phyloP scores from a whole-genome alignment of 1,140 invertebrate species.

The Nautilus pompilius region DNA sequence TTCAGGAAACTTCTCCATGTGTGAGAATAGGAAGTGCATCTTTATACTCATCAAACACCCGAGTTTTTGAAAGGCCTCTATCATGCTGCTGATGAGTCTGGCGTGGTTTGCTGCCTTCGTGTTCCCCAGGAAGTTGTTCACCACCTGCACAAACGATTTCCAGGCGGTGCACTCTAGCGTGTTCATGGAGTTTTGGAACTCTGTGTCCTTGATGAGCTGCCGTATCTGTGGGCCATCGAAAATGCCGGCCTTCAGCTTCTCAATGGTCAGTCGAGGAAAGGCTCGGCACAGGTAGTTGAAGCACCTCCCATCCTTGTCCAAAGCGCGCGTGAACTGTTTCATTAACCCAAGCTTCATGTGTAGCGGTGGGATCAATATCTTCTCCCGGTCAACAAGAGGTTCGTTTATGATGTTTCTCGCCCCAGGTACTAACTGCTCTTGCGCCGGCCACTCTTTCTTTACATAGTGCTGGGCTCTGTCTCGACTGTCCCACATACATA shows the following conservation, averaged over 20 bases:
- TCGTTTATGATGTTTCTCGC: neutral
- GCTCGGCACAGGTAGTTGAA: neutral
- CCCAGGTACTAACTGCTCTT: neutral
- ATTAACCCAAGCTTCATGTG: neutral
- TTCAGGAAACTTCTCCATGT: neutral
- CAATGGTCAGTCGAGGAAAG: neutral
- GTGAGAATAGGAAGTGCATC: neutral
- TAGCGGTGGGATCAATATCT: neutral
- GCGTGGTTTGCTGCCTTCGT: neutral
- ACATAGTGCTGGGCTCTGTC: neutral
- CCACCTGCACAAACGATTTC: neutral
- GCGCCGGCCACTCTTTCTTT: neutral
- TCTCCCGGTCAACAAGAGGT: neutral
- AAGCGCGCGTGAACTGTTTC: neutral
- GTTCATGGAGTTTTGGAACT: neutral
- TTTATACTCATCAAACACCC: neutral
- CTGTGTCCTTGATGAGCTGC: neutral
- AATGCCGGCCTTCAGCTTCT: neutral
- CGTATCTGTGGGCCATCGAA: neutral
- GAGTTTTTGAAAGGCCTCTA: neutral
- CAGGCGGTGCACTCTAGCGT: neutral
- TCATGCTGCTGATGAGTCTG: too few species aligned
- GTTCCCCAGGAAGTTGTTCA: neutral
- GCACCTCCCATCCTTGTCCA: neutral
- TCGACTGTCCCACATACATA: neutral